Conservation (phyloP, 2,888 invertebrate species). For the Thumatha senex region DNA sequence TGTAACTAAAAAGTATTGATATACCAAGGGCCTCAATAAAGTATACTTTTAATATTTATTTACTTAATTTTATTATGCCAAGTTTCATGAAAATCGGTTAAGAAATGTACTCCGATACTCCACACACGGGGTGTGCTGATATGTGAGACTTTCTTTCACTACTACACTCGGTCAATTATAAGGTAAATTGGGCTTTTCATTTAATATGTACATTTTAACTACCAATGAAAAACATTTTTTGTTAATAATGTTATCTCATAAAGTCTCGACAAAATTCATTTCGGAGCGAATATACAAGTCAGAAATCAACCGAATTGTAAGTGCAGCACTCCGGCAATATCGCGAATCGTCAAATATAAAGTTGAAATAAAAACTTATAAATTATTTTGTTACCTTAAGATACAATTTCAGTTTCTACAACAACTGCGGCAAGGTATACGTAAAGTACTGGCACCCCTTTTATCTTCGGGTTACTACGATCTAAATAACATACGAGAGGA, state of each 20-base stretch:
- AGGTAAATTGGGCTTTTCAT: constrained; percentile 19
- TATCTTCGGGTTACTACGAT: too few species aligned
- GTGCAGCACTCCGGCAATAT: constrained; percentile 28
- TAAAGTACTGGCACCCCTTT: too few species aligned
- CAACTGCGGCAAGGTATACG: too few species aligned
- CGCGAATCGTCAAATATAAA: background rate
- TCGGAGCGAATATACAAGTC: constrained; percentile 56
- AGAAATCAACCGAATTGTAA: constrained; percentile 53
- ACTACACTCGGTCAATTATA: too few species aligned
- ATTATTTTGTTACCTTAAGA: background rate
- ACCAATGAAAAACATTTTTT: constrained; percentile 54
- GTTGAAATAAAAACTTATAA: too few species aligned
- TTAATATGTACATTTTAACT: constrained; percentile 46
- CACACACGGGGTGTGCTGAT: too few species aligned
- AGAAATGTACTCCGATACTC: too few species aligned
- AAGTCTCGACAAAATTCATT: constrained; percentile 52
- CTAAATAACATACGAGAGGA: too few species aligned
- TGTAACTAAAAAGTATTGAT: too few species aligned
- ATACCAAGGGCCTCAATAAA: too few species aligned
- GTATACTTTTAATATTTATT: background rate
- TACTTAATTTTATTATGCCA: background rate
- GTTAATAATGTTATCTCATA: constrained; percentile 57
- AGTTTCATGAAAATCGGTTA: too few species aligned
- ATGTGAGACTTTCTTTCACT: too few species aligned
- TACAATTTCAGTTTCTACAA: background rate